Percentiles rank a stretch among this genome's conserved stretches.
phyloP scores from a whole-genome alignment of 2,888 invertebrate species.

The Agrotis exclamationis region DNA sequence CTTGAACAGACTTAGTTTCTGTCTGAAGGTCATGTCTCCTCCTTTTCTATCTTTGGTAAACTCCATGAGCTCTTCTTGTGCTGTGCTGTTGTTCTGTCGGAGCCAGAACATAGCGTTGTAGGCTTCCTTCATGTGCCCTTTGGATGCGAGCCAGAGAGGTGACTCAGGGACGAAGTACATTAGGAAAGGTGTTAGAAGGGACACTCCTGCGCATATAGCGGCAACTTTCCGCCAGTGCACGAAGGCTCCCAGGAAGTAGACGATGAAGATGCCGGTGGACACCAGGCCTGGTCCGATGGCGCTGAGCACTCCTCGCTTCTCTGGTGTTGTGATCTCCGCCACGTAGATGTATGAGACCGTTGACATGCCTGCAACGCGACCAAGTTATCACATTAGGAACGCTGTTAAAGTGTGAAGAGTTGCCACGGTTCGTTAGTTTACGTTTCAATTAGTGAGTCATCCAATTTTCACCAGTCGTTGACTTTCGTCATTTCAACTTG shows the following conservation, averaged over 20 bases:
- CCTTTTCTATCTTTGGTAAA: conserved; percentile 87
- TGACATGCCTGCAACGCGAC: conserved; percentile 91
- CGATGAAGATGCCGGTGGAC: conserved; percentile 93
- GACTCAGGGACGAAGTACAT: conserved; percentile 93
- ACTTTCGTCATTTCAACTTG: conserved; percentile 17
- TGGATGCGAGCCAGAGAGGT: conserved; percentile 93
- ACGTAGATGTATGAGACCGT: conserved; percentile 93
- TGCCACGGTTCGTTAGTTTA: conserved; percentile 42
- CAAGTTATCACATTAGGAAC: conserved; percentile 31
- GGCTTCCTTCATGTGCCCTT: conserved; percentile 91
- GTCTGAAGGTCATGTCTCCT: conserved; percentile 82
- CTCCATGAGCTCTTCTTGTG: conserved; percentile 92
- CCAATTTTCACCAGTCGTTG: conserved; percentile 29
- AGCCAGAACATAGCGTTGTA: conserved; percentile 93
- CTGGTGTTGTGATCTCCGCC: conserved; percentile 93
- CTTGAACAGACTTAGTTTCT: conserved; percentile 85
- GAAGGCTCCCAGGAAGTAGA: conserved; percentile 93
- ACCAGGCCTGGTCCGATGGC: conserved; percentile 93
- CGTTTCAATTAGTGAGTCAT: conserved; percentile 48
- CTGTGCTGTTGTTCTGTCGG: conserved; percentile 91
- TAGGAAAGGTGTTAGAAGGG: conserved; percentile 89
- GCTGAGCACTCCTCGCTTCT: conserved; percentile 93
- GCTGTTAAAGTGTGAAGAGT: conserved; percentile 33
- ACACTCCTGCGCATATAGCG: conserved; percentile 92
- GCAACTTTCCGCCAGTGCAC: conserved; percentile 93